phyloP scores from a whole-genome alignment of 2,113 vertebrate species.

The Lasiurus cinereus region DNA sequence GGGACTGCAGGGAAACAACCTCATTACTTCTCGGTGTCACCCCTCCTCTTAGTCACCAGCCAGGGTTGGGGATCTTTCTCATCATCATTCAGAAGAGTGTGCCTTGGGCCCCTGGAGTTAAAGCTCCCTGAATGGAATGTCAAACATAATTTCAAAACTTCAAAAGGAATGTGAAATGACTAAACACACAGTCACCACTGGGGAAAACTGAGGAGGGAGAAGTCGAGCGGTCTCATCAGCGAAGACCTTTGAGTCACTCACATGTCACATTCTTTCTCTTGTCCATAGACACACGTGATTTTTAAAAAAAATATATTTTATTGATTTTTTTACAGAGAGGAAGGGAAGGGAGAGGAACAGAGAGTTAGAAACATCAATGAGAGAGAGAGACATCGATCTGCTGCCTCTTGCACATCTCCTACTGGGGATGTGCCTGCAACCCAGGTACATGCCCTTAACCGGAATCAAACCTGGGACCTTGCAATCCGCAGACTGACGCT shows the following conservation, averaged over 20 bases:
- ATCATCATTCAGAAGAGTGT: not conserved
- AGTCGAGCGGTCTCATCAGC: not conserved
- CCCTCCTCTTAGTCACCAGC: not conserved
- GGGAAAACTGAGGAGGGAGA: not conserved
- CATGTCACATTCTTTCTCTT: not conserved
- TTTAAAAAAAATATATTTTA: too few species aligned
- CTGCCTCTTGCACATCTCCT: too few species aligned
- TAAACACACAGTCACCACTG: not conserved
- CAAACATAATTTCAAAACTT: constrained; percentile 4
- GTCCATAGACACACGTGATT: not conserved
- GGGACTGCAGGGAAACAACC: not conserved
- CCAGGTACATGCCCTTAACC: too few species aligned
- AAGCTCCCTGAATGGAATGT: not conserved
- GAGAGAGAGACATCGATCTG: too few species aligned
- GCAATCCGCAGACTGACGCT: too few species aligned
- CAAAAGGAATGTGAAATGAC: not conserved
- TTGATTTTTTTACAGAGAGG: too few species aligned
- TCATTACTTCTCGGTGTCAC: not conserved
- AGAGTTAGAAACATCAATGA: too few species aligned
- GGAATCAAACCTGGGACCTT: too few species aligned
- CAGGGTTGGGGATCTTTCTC: not conserved
- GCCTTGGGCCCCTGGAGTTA: not conserved
- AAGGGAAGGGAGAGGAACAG: too few species aligned
- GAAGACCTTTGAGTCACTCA: not conserved
- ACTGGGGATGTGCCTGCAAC: too few species aligned